Percentiles rank a stretch among this genome's conserved stretches.
These are phyloP conservation scores for Nothoprocta perdicaria DNA, from an alignment of 2,113 vertebrate genomes.

Conservation along the genomic window DNA sequence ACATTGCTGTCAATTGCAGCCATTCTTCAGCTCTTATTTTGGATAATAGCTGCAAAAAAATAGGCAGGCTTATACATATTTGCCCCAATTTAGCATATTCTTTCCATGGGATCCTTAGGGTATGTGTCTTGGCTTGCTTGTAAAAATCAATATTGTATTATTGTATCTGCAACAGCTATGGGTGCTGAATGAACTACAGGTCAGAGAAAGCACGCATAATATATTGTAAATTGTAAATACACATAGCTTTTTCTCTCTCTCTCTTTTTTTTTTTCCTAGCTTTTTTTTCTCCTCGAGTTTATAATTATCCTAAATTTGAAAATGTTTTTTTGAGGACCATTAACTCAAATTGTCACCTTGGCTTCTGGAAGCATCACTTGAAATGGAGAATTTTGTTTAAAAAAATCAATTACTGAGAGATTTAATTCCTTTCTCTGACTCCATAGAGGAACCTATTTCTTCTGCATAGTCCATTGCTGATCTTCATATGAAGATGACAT, in stretches of 20 bases:
- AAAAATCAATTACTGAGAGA: neutral
- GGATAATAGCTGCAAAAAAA: neutral
- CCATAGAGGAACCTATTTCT: neutral
- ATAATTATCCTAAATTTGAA: neutral
- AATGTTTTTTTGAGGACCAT: neutral
- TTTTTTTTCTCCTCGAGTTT: neutral
- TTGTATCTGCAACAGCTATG: neutral
- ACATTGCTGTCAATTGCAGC: neutral
- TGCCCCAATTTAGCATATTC: neutral
- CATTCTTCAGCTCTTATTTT: neutral
- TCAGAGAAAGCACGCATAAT: neutral
- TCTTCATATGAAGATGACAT: neutral
- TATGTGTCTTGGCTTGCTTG: neutral
- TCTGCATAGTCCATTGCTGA: neutral
- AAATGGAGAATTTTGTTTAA: neutral
- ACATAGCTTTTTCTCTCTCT: fast-evolving
- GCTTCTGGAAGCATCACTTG: neutral
- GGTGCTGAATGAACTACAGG: neutral
- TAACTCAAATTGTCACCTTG: neutral
- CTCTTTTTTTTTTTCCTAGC: too few relatives aligned
- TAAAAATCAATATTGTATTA: neutral
- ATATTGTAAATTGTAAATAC: neutral
- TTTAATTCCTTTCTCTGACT: neutral
- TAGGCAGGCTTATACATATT: neutral
- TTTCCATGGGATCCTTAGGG: neutral